Evolutionary conservation across 1,140 invertebrate genomes (phyloP).

Genomic region (Thalassaphorura encarpata): DNA sequence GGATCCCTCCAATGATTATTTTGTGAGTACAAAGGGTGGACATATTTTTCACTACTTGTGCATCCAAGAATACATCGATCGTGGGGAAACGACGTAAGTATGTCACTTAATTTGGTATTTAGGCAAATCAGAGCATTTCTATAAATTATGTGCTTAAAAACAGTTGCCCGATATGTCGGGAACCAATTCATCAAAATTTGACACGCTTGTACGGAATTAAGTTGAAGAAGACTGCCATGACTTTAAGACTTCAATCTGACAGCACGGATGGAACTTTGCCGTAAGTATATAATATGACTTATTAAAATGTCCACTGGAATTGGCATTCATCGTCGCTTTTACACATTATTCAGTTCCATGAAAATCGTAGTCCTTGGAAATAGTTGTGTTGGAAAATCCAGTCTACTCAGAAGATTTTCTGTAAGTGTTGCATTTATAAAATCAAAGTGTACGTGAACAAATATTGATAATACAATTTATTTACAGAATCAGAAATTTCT

Average conservation of each 20-base stretch:
- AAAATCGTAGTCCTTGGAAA: slow-evolving; percentile 13
- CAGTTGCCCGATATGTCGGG: slow-evolving; percentile 7
- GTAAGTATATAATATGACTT: too few species aligned
- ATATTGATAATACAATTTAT: background rate
- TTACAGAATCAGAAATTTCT: slow-evolving; percentile 2
- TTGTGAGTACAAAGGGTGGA: slow-evolving; percentile 4
- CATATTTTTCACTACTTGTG: slow-evolving; percentile 11
- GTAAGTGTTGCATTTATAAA: slow-evolving; percentile 1
- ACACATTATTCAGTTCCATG: background rate
- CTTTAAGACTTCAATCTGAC: background rate
- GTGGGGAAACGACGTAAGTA: background rate
- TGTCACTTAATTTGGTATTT: background rate
- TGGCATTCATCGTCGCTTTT: too few species aligned
- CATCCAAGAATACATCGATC: background rate
- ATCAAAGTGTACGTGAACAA: background rate
- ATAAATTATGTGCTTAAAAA: background rate
- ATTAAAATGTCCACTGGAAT: too few species aligned
- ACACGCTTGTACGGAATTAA: slow-evolving; percentile 7
- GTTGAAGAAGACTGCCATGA: background rate
- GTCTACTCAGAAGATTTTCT: slow-evolving; percentile 1
- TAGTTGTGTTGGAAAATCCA: slow-evolving; percentile 1
- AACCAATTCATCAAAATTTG: background rate
- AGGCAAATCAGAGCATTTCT: background rate
- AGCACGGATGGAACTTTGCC: slow-evolving; percentile 8
- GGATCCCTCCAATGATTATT: slow-evolving; percentile 1